Base-by-base conservation (phyloP, 2,888 invertebrate genomes). In the Ditula angustiorana region DNA sequence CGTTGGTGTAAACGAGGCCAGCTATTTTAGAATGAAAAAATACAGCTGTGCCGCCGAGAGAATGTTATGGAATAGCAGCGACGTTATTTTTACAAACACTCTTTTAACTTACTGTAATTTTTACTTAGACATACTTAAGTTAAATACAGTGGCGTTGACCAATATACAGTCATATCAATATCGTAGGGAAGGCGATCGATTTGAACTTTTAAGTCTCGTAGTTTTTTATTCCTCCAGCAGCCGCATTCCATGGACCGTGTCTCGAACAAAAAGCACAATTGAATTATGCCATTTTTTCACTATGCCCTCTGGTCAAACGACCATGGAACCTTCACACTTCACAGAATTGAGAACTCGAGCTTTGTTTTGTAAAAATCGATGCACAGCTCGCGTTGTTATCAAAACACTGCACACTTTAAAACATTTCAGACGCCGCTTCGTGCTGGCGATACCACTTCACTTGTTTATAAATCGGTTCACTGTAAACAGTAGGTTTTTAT, bases 331-430 rank as follows among this genome's bases (percentile, higher is more conserved):
- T 28, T 37, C 8, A 41, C 57, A 57, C 44, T 49, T 16, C 53
- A 28, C 23, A 23, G 26, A 44, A 41, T n/a, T 21, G 13, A 35
- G 28, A 49, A 37, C 37, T 5, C 55, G 28, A 62, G 21, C 49
- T 61, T 66, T 71, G 68, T 74, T 76, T 59, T 67, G 50, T 68
- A 71, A 76, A n/a, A 73, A 71, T 73, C 70, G 67, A 76, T 74
- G 69, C 58, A 68, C 73, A 61, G 21, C 64, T 5, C 57, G 49
- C 50, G 19, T 49, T 69, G 57, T 65, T 67, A 65, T 66, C 46
- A 69, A 65, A 70, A 74, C 72, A 52, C 28, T 5, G 5, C 33
- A 47, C 24, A n/a, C 11, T 41, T 35, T 24, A 8, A 23, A n/a
- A 23, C 11, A 28, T 55, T 5, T 24, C 2, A n/a, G 26, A 26